Conservation (phyloP, 2,888 invertebrate species). For the Drosophila borealis region DNA sequence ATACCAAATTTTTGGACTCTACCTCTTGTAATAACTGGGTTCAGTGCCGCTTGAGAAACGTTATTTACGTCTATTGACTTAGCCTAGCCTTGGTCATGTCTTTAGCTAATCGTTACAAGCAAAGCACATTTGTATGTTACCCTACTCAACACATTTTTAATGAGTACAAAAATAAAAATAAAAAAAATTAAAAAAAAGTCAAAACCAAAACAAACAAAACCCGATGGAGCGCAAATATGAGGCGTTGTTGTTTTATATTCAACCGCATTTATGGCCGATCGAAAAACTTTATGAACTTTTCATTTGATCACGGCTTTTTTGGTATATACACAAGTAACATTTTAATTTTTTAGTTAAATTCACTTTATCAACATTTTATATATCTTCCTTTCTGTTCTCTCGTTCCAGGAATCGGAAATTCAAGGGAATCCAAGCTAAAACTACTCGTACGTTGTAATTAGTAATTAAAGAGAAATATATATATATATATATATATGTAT, state of each 20-base stretch:
- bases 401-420: constrained; percentile 29
- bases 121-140: not conserved
- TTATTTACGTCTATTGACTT: too few species aligned
- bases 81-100: too few species aligned
- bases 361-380: not conserved
- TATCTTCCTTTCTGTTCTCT: not conserved
- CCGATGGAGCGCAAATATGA: too few species aligned
- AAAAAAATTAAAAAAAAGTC: constrained; percentile 38
- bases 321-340: not conserved
- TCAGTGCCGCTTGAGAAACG: not conserved
- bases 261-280: constrained; percentile 44
- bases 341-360: not conserved
- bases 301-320: constrained; percentile 28
- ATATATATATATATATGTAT: constrained; percentile 7
- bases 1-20: too few species aligned
- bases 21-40: not conserved
- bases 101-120: too few species aligned
- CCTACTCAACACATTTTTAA: not conserved
- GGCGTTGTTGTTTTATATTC: constrained; percentile 38
- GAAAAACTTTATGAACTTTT: constrained; percentile 44
- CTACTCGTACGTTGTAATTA: constrained; percentile 46
- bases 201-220: too few species aligned
- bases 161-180: constrained; percentile 7
- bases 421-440: constrained; percentile 23
- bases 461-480: constrained; percentile 21